Evolutionary conservation across 2,113 vertebrate genomes (phyloP), one percentile per base, ranked within the genome.

Genomic region (Ammospiza nelsoni): DNA sequence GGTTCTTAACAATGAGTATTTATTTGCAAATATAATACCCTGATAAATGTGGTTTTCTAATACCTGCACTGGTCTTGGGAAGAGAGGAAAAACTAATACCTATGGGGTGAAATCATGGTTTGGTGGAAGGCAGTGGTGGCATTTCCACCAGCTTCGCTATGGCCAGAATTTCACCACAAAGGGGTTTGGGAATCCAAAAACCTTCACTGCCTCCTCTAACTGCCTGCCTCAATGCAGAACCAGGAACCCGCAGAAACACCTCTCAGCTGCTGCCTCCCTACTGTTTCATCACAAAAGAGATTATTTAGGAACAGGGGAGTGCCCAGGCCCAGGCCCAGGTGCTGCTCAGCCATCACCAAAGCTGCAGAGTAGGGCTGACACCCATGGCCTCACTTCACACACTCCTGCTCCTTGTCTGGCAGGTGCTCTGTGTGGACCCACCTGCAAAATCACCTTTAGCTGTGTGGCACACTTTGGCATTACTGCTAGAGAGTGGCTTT

Each of bases 61-160:
- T 89, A 89, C 49, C 83, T 84, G 22, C 23, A 24, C 28, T 75
- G 41, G 15, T 62, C 41, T 84, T 81, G 71, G 94, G 49, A 94
- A 43, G 77, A 68, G 87, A 89, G 52, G 29, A 44, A 84, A 89
- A 72, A 15, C 65, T 79, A 87, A 94, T 91, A 72, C 28, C 54
- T 94, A 17, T 22, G 41, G 41, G 62, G 49, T 94, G 89, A 96
- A 92, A 89, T 91, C 84, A 89, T 73, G 35, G 66, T 66, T 89
- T 4, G 2, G 10, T 68, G 59, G 84, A 94, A 89, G 37, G 69
- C 74, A 68, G 43, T 51, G 91, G 84, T 67, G 11, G 33, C 5
- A 0, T 68, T 94, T 77, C 94, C 21, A 3, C 35, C 0, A 0
- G 44, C 67, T 90, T 83, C 0, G 0, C 44, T 59, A 7, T 15